Conservation (phyloP, 2,797 vertebrate genomes). For the Periophthalmus magnuspinnatus region DNA sequence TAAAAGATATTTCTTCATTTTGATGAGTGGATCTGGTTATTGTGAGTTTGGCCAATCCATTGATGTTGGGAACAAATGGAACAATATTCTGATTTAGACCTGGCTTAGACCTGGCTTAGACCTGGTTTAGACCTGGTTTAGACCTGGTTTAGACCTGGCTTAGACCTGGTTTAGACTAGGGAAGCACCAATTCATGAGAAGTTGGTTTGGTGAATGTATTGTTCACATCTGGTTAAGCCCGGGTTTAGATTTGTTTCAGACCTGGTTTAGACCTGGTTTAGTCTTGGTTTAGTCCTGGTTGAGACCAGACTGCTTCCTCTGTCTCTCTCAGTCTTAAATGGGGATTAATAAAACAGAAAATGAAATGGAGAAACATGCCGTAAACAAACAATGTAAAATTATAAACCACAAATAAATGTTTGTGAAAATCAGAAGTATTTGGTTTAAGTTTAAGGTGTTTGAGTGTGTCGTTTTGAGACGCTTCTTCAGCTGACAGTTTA, state of each 20-base stretch:
- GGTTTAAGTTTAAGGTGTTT: no score
- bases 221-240: background rate
- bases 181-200: no score
- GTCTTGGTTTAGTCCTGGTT: background rate
- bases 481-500: background rate
- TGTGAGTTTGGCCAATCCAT: no score
- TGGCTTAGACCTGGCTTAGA: background rate
- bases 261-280: no score
- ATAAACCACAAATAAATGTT: background rate
- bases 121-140: background rate
- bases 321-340: slow-evolving; percentile 54
- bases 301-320: slow-evolving; percentile 12
- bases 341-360: slow-evolving; percentile 34
- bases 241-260: background rate
- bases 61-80: no score
- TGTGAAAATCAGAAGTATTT: background rate
- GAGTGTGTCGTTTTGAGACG: background rate
- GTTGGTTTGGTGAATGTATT: no score
- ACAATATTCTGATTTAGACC: background rate
- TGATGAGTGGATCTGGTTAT: no score
- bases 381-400: slow-evolving; percentile 11
- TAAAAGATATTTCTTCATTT: no score
- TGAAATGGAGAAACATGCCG: slow-evolving; percentile 33
- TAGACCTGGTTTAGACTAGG: background rate
- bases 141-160: background rate